Percentiles rank a stretch among this genome's conserved stretches.
Conservation (phyloP, 2,888 invertebrate species). For the Synergus itoensis region DNA sequence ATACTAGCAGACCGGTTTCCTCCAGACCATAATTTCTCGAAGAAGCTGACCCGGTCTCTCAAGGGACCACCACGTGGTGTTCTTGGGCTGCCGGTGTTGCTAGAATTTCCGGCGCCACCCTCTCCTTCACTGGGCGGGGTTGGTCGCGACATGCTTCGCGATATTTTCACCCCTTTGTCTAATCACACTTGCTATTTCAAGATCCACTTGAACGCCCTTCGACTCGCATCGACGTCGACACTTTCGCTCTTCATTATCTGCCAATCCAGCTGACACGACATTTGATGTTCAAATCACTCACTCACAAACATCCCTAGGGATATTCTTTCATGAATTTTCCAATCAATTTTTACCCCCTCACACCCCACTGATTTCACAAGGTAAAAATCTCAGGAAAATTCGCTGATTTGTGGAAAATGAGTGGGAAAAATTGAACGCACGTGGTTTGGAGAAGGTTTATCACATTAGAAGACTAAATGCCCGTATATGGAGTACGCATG, state of each 20-base stretch:
- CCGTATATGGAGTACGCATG: constrained; percentile 38
- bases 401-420: background rate
- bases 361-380: background rate
- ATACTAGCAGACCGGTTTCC: constrained; percentile 67
- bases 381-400: background rate
- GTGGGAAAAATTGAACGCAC: constrained; percentile 25
- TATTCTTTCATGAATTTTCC: background rate
- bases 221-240: constrained; percentile 10
- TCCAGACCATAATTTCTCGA: constrained; percentile 88
- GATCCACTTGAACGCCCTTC: constrained; percentile 49
- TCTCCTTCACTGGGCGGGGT: constrained; percentile 59
- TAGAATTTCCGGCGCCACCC: constrained; percentile 57
- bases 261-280: background rate
- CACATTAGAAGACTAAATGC: constrained; percentile 20
- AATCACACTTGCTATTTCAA: constrained; percentile 10
- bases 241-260: constrained; percentile 8
- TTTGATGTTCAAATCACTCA: background rate
- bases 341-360: background rate
- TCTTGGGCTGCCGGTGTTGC: constrained; percentile 66
- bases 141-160: constrained; percentile 54
- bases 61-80: constrained; percentile 79
- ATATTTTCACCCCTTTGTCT: background rate
- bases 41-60: constrained; percentile 87
- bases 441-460: constrained; percentile 25
- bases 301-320: background rate